A percentile compares a stretch with the other conserved stretches of the same genome.
These are phyloP conservation scores for Oreochromis tanganicae DNA, from an alignment of 2,113 vertebrate genomes.

Conservation along the genomic window DNA sequence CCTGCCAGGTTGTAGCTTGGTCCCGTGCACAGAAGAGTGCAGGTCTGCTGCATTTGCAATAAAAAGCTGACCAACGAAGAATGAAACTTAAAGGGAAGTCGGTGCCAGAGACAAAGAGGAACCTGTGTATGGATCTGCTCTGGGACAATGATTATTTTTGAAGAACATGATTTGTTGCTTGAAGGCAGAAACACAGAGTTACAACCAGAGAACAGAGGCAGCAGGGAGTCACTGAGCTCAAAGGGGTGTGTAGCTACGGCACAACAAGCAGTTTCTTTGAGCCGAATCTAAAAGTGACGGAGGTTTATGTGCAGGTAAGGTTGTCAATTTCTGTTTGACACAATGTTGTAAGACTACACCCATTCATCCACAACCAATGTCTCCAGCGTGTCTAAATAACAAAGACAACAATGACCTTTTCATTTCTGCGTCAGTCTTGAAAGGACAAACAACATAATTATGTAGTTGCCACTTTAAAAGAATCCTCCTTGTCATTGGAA, in stretches of 20 bases:
- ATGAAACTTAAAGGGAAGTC: neutral
- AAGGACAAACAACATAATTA: neutral
- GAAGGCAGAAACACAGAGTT: neutral
- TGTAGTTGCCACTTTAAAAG: neutral
- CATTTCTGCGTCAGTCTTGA: neutral
- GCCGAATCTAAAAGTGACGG: neutral
- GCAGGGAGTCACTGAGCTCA: neutral
- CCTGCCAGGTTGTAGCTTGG: neutral
- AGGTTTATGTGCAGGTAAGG: neutral
- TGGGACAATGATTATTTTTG: neutral
- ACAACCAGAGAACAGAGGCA: neutral
- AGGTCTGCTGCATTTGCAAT: neutral
- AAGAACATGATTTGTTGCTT: neutral
- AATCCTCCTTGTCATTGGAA: neutral
- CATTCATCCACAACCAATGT: no score
- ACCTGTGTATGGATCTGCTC: neutral
- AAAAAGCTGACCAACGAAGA: neutral
- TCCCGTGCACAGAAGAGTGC: neutral
- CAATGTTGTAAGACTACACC: neutral
- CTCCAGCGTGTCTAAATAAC: neutral
- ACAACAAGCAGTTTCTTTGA: neutral
- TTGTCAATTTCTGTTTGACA: neutral
- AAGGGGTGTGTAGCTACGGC: neutral
- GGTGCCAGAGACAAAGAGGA: neutral
- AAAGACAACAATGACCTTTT: neutral